A percentile compares a stretch with the other conserved stretches of the same genome.
Evolutionary conservation across 2,797 vertebrate genomes (phyloP).

Genomic region (Knipowitschia caucasica): DNA sequence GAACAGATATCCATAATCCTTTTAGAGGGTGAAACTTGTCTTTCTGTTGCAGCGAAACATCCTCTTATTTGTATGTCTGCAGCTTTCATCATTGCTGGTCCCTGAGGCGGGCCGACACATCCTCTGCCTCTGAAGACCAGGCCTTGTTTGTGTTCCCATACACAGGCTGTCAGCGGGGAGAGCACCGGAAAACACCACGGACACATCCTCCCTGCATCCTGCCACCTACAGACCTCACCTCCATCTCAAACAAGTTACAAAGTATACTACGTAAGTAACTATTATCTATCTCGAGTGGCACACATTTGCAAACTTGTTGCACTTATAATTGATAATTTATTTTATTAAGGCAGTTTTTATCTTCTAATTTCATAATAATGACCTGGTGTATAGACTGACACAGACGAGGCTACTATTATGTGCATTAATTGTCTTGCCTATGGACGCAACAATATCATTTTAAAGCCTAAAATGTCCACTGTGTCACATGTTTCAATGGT

Average conservation of each 20-base stretch:
- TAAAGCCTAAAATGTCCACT: too few relatives aligned
- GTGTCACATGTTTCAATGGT: too few relatives aligned
- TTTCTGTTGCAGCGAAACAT: constrained; percentile 15
- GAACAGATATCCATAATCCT: constrained; percentile 6
- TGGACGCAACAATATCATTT: too few relatives aligned
- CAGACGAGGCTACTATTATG: too few relatives aligned
- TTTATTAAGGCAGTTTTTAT: too few relatives aligned
- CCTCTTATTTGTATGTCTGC: constrained; percentile 26
- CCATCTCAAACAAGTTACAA: neutral
- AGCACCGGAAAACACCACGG: constrained; percentile 39
- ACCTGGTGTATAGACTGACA: too few relatives aligned
- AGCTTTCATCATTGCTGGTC: constrained; percentile 33
- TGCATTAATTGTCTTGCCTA: too few relatives aligned
- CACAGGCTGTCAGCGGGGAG: constrained; percentile 20
- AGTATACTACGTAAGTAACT: too few relatives aligned
- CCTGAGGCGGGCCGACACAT: constrained; percentile 45
- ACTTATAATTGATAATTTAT: too few relatives aligned
- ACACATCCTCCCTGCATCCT: constrained; percentile 35
- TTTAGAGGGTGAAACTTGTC: constrained; percentile 10
- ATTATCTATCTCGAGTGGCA: too few relatives aligned
- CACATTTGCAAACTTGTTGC: too few relatives aligned
- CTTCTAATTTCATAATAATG: too few relatives aligned
- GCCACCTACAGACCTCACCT: neutral
- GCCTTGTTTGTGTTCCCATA: constrained; percentile 32
- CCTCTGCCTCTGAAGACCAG: constrained; percentile 28